Base-by-base conservation (phyloP, 1,140 invertebrate species). In the Penaeus vannamei region DNA sequence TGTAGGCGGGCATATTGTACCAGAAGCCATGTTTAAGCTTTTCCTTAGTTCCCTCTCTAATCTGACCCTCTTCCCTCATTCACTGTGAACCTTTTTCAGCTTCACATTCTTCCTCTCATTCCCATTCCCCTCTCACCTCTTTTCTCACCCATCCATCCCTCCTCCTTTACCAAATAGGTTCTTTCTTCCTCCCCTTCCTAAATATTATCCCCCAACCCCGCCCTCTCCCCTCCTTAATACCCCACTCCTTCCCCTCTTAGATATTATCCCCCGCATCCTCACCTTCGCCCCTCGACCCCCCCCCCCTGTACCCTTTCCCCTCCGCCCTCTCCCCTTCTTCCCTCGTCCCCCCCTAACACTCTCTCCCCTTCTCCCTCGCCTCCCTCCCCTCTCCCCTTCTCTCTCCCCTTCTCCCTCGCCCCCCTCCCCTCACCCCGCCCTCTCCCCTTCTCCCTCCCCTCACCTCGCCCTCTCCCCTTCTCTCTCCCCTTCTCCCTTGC, bases 111-210 rank as follows among this genome's bases (percentile, higher is more conserved):
- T 32, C 46, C 29, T 32, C 29, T 79, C 29, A n/a, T 19, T 32
- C 22, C 36, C 7, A 22, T 32, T 79, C 22, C 76, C 46, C 76
- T 79, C 76, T 79, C 76, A 36, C 76, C 46, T 32, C 76, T 79
- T 32, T 79, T 53, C 53, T 53, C 53, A 53, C 53, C 53, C 53
- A 53, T 53, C 53, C 10, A 8, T 53, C 53, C 53, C 17, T 17
- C 53, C 53, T 17, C 42, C 3, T 53, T 53, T 53, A 53, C 53
- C 53, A 17, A 14, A 53, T 53, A 8, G 53, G 53, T 53, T 53
- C 17, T 17, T 17, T 53, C 17, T 12, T 17, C 17, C 53, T 17
- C 17, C 53, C 53, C 53, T 17, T 17, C 53, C 53, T 53, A 53
- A 53, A 53, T 17, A 53, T 53, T 17, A 53, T 12, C 53, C 53